These are phyloP conservation scores for Ictalurus punctatus DNA, from an alignment of 2,113 vertebrate genomes.

Conservation along the genomic window DNA sequence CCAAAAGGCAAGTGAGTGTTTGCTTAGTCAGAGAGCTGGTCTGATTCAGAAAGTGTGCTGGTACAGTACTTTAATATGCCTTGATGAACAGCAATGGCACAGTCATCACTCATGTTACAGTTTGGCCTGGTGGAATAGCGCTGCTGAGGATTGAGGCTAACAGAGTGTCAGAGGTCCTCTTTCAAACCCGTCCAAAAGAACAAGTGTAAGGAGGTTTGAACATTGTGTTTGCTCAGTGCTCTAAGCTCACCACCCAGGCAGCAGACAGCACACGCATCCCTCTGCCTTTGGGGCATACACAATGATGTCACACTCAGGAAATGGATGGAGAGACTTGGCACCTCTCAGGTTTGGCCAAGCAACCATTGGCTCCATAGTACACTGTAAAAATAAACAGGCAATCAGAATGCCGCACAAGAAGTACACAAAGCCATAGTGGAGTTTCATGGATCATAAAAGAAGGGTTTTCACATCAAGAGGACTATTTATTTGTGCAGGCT, in stretches of 20 bases:
- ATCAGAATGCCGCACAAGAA: slow-evolving; percentile 88
- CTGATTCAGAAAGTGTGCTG: neutral
- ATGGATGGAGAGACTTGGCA: slow-evolving; percentile 80
- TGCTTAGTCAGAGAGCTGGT: slow-evolving; percentile 15
- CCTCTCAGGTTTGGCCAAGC: slow-evolving; percentile 80
- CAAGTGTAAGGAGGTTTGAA: slow-evolving; percentile 35
- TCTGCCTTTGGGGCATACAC: slow-evolving; percentile 77
- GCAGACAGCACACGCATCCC: slow-evolving; percentile 68
- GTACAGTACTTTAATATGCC: slow-evolving; percentile 7
- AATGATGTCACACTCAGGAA: slow-evolving; percentile 91
- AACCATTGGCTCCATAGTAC: slow-evolving; percentile 82
- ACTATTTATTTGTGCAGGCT: slow-evolving; percentile 97
- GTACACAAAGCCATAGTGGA: slow-evolving; percentile 93
- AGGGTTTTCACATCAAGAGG: slow-evolving; percentile 87
- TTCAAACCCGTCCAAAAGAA: slow-evolving; percentile 45
- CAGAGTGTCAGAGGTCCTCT: slow-evolving; percentile 35
- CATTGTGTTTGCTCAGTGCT: slow-evolving; percentile 31
- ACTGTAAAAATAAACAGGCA: slow-evolving; percentile 94
- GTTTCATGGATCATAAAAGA: slow-evolving; percentile 94
- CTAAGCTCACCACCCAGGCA: slow-evolving; percentile 79
- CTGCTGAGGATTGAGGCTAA: slow-evolving; percentile 34
- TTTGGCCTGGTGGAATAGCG: slow-evolving; percentile 22
- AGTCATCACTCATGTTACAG: slow-evolving; percentile 20
- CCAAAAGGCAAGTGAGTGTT: neutral
- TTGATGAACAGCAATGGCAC: slow-evolving; percentile 23